Base-by-base conservation (phyloP, 2,797 vertebrate species). In the Lagodon rhomboides region DNA sequence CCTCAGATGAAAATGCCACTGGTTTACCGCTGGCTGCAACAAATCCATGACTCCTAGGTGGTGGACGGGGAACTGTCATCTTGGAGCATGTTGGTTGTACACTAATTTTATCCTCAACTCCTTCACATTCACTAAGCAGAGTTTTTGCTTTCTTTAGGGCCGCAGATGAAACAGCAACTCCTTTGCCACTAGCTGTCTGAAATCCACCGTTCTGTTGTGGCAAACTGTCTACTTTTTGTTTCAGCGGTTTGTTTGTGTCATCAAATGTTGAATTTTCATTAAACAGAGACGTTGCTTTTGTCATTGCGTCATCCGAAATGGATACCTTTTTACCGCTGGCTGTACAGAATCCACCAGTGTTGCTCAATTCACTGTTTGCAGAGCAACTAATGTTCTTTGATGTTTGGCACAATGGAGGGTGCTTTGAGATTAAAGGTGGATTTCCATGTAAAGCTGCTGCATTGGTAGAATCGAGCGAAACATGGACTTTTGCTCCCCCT, bases 61-160 rank as follows among this genome's bases (percentile, higher is more conserved):
- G 50, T 34, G 50, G 64, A 20, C 5, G 12, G 58, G 25, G 50
- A 54, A 43, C 18, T 17, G 62, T 9, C 23, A 11, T 30, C 44
- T 67, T 68, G 7, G 43, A 75, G 67, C 30, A 20, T 18, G 53
- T 44, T 50, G 68, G 64, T 38, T 56, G 77, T 30, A 46, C 9
- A 38, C 3, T 0, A 0, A 44, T 51, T 70, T 75, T 15, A 72
- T 73, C 41, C 3, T 74, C 64, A 38, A 25, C 16, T 25, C 66
- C 65, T 55, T 75, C 82, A 56, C 56, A 72, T 16, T 90, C 82
- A 61, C 34, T 79, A 0, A 93, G 53, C 63, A 96, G 64, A 16
- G 77, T 79, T 51, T 95, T 95, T 62, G 95, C 95, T 92, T 95
- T 97, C 69, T 95, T 74, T 30, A 98, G 87, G 43, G 96, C 94